Evolutionary conservation across 2,888 invertebrate species (phyloP).

Genomic region (Eristalinus sepulchralis): DNA sequence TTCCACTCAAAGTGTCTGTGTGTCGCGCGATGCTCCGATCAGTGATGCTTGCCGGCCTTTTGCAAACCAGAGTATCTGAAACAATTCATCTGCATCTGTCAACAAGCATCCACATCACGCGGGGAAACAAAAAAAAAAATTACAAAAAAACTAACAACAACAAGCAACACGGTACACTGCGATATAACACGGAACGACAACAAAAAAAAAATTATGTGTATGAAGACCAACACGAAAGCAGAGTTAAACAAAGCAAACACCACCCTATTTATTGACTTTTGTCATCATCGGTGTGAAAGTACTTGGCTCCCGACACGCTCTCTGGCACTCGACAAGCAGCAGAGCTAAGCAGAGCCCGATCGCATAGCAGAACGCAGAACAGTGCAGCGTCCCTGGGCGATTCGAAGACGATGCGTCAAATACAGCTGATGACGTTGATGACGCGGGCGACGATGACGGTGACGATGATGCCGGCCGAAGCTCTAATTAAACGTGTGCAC

Average conservation of each 20-base stretch:
- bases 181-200: conserved; percentile 30
- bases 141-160: conserved; percentile 43
- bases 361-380: neutral
- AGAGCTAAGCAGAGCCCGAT: neutral
- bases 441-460: conserved; percentile 2
- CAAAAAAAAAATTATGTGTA: conserved; percentile 24
- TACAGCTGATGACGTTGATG: neutral
- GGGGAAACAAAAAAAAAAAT: conserved; percentile 44
- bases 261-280: conserved; percentile 71
- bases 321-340: conserved; percentile 26
- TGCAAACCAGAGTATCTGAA: conserved; percentile 49
- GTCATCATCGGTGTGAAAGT: conserved; percentile 70
- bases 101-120: conserved; percentile 50
- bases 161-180: conserved; percentile 47
- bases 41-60: conserved; percentile 18
- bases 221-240: conserved; percentile 69
- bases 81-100: conserved; percentile 67
- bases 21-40: conserved; percentile 1
- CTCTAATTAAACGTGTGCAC: conserved; percentile 64
- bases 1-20: conserved; percentile 57
- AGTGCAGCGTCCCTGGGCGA: neutral
- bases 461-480: conserved; percentile 25
- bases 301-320: conserved; percentile 65
- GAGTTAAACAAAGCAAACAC: conserved; percentile 69
- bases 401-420: neutral